These are phyloP conservation scores for Stichodactyla mertensii DNA, from an alignment of 64 coral and sea anemone genomes.

Conservation along the genomic window DNA sequence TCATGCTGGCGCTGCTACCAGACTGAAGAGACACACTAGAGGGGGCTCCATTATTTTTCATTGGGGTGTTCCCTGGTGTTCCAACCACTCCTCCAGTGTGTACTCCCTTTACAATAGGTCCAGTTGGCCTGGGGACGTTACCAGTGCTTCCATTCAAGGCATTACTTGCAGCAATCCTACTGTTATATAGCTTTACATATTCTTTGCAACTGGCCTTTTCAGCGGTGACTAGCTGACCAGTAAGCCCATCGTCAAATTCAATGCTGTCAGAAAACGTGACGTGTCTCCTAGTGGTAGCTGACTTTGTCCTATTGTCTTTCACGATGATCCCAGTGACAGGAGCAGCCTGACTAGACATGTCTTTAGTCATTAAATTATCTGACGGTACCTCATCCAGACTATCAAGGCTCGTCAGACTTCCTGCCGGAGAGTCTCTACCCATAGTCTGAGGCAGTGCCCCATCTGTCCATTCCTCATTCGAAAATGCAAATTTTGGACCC, in stretches of 20 bases:
- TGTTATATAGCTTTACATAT: constrained; percentile 61
- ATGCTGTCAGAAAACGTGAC: constrained; percentile 98
- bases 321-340: constrained; percentile 59
- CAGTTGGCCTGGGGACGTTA: neutral
- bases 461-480: constrained; percentile 48
- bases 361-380: neutral
- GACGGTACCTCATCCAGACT: constrained; percentile 73
- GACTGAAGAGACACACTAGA: neutral
- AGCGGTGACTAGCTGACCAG: constrained; percentile 79
- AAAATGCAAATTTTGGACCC: constrained; percentile 78
- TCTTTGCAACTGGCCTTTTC: constrained; percentile 79
- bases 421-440: constrained; percentile 65
- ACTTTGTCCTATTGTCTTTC: constrained; percentile 44
- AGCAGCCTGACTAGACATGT: neutral
- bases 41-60: neutral
- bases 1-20: constrained; percentile 11
- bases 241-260: constrained; percentile 92
- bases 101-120: constrained; percentile 4
- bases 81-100: neutral
- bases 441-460: constrained; percentile 82
- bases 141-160: neutral
- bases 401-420: constrained; percentile 89
- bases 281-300: constrained; percentile 41
- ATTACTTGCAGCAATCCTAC: constrained; percentile 17
- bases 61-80: constrained; percentile 9